Percentiles rank a stretch among this genome's conserved stretches.
phyloP scores from a whole-genome alignment of 2,113 vertebrate species.

The Rhinoptilus africanus region DNA sequence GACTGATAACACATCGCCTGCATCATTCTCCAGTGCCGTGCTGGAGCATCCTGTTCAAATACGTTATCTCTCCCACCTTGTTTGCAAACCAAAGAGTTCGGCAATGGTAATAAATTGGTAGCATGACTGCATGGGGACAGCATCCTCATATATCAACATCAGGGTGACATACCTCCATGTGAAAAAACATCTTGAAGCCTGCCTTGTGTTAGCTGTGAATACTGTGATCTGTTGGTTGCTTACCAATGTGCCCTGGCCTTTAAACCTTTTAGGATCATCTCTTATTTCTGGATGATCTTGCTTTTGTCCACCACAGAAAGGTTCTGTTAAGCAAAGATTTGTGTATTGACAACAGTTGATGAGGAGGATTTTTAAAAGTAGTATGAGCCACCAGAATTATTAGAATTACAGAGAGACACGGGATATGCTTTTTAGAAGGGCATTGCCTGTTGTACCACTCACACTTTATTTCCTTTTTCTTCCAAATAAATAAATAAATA shows the following conservation, averaged over 20 bases:
- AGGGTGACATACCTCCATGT: background rate
- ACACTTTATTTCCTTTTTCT: background rate
- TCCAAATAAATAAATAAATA: background rate
- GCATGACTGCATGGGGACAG: background rate
- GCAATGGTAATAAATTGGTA: background rate
- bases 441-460: background rate
- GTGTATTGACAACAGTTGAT: background rate
- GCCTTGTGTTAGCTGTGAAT: background rate
- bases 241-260: background rate
- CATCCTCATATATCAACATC: background rate
- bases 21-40: background rate
- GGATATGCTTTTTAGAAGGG: background rate
- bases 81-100: background rate
- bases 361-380: background rate
- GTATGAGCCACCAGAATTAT: background rate
- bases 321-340: background rate
- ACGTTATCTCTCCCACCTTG: background rate
- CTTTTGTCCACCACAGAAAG: background rate
- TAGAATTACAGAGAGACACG: background rate
- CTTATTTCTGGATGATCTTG: background rate
- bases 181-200: background rate
- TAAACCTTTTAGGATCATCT: background rate
- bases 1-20: background rate
- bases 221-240: background rate
- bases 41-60: constrained; percentile 3